Evolutionary conservation across 2,888 invertebrate genomes (phyloP), one percentile per base, ranked within the genome.

Genomic region (Dryadula phaetusa): DNA sequence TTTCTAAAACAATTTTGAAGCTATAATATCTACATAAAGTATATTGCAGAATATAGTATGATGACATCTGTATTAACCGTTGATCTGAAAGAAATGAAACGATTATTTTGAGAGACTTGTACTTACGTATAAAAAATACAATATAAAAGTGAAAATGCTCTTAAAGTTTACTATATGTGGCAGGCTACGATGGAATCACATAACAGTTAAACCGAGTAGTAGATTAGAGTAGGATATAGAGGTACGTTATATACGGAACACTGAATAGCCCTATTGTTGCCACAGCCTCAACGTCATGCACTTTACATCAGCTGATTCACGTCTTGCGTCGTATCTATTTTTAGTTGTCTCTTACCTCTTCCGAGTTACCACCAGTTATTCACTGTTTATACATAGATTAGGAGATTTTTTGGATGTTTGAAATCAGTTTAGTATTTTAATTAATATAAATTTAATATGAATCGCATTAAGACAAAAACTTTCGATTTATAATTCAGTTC

Each of bases 271-370:
- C 49, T 10, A 68, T 68, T 70, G 63, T 70, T 47, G 63, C 32
- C 47, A 42, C 54, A 42, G 49, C 56, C 66, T 62, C 61, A 40
- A 49, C 66, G 68, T 70, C 68, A 64, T 81, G 81, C 79, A 80
- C 67, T 76, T 79, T 79, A 79, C 75, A 82, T 82, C 83, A 85
- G 84, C 86, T 88, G 87, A 87, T 82, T 85, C 86, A 84, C 78
- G 72, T 75, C 77, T 76, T 82, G 75, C 77, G 82, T 83, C 78
- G 79, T 65, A 69, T 79, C 83, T 89, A 88, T 87, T 84, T 87
- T 83, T 86, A 88, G 82, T 65, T 70, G 80, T 81, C 79, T 84
- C 82, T 82, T 77, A 76, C 75, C 74, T 70, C 76, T 81, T 77
- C 75, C 79, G 76, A 77, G 37, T 52, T 54, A 58, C 53, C 37